phyloP scores from a whole-genome alignment of 2,888 invertebrate species.

The Cephus pulcher region DNA sequence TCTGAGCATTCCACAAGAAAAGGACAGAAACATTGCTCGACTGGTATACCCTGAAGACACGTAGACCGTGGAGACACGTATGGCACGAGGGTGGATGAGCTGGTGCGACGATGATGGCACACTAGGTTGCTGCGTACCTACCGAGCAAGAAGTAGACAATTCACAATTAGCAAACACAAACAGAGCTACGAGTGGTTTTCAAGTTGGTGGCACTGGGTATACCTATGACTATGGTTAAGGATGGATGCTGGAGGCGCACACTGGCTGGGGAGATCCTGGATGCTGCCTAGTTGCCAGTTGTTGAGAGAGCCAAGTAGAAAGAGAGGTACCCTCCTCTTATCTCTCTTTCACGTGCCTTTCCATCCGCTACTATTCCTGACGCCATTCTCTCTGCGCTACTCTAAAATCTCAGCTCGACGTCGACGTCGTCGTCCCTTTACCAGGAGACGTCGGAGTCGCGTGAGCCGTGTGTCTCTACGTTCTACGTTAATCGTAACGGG shows the following conservation, averaged over 20 bases:
- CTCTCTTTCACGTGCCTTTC: background rate
- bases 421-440: slow-evolving; percentile 31
- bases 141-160: slow-evolving; percentile 61
- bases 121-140: background rate
- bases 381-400: background rate
- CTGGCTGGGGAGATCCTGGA: slow-evolving; percentile 48
- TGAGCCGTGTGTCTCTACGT: slow-evolving; percentile 32
- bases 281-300: slow-evolving; percentile 22
- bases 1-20: slow-evolving; percentile 56
- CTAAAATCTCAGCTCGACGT: background rate
- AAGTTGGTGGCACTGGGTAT: slow-evolving; percentile 46
- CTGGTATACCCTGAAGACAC: background rate
- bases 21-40: slow-evolving; percentile 19
- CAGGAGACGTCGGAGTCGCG: slow-evolving; percentile 32
- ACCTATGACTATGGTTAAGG: slow-evolving; percentile 42
- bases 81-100: background rate
- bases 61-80: background rate
- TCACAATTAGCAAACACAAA: slow-evolving; percentile 67
- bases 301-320: slow-evolving; percentile 8
- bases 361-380: background rate
- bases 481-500: slow-evolving; percentile 35
- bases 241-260: slow-evolving; percentile 39
- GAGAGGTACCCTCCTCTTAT: background rate
- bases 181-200: slow-evolving; percentile 59
- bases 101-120: slow-evolving; percentile 1